Base-by-base conservation (phyloP, 2,797 vertebrate species). In the Epinephelus malabaricus region DNA sequence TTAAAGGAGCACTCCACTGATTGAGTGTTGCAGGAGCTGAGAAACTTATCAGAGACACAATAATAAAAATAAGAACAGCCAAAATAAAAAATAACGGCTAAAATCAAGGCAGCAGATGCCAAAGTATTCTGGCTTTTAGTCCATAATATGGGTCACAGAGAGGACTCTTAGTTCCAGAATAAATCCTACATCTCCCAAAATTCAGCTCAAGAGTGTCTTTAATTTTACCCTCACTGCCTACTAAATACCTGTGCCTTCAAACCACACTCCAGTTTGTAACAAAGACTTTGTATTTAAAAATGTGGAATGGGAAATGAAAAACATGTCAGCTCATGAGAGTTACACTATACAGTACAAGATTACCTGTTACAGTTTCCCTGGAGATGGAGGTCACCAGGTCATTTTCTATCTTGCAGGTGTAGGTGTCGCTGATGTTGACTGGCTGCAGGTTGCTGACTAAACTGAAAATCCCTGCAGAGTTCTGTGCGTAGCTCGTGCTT, bases 321-420 rank as follows among this genome's bases (percentile, higher is more conserved):
- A 21, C 7, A 40, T 17, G 21, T 15, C n/a, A 15, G 8, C 10
- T 18, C 21, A 21, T 21, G 21, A 14, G 11, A 3, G 34, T 43
- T 18, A 13, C 45, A 27, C 17, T 55, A 55, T 6, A 9, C 6
- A 0, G 21, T 5, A 15, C 4, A 62, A 8, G 15, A 13, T 1
- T 89, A 97, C 97, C 97, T 96, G 94, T 94, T 53, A 96, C 67
- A 58, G 76, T 92, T 78, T 95, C 95, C 8, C 76, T 77, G 3
- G 95, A 94, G 0, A 91, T 38, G 2, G 94, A 92, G n/a, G 60
- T 89, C 87, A 97, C 96, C 49, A 97, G 83, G 56, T 25, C 3
- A 40, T 97, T 98, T 74, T 96, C 78, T 27, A 97, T 96, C 89
- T 90, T 78, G 1, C 94, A 96, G 82, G 74, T 95, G 87, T 97